phyloP scores from a whole-genome alignment of 2,113 vertebrate genomes.

The Alligator mississippiensis region DNA sequence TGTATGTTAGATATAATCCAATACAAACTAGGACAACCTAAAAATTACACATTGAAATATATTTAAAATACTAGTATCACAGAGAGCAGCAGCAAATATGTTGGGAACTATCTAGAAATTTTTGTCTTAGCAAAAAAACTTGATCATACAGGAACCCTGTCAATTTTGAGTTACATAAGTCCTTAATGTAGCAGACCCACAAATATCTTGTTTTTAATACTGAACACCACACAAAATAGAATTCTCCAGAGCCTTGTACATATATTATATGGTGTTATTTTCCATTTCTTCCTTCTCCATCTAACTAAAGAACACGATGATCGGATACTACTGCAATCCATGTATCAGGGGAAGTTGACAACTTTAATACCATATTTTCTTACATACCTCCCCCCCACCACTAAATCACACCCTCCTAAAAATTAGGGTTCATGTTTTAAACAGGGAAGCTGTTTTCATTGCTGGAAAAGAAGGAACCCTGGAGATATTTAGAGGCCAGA shows the following conservation, averaged over 20 bases:
- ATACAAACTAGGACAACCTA: background rate
- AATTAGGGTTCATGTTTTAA: background rate
- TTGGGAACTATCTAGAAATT: background rate
- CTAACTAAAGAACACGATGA: background rate
- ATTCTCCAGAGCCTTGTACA: background rate
- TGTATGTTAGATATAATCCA: background rate
- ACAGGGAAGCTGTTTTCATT: background rate
- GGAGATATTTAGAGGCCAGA: no score
- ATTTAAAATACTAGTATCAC: background rate
- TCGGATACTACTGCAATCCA: background rate
- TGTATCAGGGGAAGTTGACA: background rate
- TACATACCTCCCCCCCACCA: background rate
- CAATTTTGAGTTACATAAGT: background rate
- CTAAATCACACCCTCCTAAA: background rate
- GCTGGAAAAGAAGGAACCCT: no score
- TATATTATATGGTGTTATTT: background rate
- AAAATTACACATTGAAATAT: background rate
- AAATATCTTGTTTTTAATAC: background rate
- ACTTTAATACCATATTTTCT: background rate
- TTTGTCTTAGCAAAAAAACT: background rate
- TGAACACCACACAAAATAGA: fast-evolving
- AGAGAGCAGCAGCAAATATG: background rate
- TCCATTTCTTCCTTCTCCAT: background rate
- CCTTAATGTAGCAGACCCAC: background rate
- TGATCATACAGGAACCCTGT: background rate